phyloP scores from a whole-genome alignment of 2,888 invertebrate species.

The Eristalis pertinax region DNA sequence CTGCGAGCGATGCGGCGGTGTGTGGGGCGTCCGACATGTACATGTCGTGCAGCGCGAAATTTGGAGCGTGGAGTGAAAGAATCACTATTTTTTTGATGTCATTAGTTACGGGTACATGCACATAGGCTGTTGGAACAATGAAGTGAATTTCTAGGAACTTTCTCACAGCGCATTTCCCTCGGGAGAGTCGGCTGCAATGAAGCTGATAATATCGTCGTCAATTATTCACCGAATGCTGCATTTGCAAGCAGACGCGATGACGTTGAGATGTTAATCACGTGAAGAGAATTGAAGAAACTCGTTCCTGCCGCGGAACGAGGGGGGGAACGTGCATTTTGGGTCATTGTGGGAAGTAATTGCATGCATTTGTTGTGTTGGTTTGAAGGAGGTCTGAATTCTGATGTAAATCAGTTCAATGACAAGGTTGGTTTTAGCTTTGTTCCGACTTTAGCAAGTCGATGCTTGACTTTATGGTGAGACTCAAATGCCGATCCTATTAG shows the following conservation, averaged over 20 bases:
- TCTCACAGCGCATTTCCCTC: slow-evolving; percentile 32
- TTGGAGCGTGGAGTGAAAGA: slow-evolving; percentile 31
- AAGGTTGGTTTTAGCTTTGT: too few relatives aligned
- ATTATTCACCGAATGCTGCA: background rate
- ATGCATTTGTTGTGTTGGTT: background rate
- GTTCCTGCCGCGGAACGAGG: background rate
- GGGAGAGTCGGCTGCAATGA: background rate
- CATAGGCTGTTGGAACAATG: slow-evolving; percentile 11
- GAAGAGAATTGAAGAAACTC: background rate
- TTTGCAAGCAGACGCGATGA: background rate
- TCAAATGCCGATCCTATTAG: too few relatives aligned
- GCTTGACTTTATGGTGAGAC: too few relatives aligned
- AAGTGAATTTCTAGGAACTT: slow-evolving; percentile 32
- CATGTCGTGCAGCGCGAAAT: slow-evolving; percentile 58
- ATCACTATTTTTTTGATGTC: slow-evolving; percentile 35
- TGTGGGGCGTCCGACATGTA: slow-evolving; percentile 37
- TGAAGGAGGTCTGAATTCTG: too few relatives aligned
- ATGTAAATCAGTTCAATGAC: too few relatives aligned
- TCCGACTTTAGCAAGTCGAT: too few relatives aligned
- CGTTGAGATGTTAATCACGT: background rate
- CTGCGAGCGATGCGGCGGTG: background rate
- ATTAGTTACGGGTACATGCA: slow-evolving; percentile 62
- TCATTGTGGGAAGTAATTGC: background rate
- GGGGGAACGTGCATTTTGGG: background rate
- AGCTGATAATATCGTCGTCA: background rate